Evolutionary conservation across 2,113 vertebrate genomes (phyloP), one percentile per base, ranked within the genome.

Genomic region (Nycticorax nycticorax): DNA sequence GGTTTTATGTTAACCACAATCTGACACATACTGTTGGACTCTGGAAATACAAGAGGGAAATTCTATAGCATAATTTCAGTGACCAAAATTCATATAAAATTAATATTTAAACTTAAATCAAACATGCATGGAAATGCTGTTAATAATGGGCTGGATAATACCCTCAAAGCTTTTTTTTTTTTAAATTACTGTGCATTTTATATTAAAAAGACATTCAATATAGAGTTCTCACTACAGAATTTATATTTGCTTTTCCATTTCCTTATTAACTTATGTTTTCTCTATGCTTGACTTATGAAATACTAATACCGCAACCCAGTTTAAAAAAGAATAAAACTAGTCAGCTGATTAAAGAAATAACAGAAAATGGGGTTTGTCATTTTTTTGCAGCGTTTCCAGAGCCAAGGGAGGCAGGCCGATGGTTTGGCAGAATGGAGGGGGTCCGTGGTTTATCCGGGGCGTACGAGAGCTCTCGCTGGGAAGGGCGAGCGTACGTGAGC

Each of bases 31-130:
- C 41, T 92, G 91, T 75, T 81, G 94, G 89, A 92, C 93, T 89
- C 76, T 67, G 57, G 63, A 82, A 94, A 93, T 87, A 75, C 48
- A 95, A 37, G 68, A 69, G 79, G 67, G 60, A 92, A 53, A 74
- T 74, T 67, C 93, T 94, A 41, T 50, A 35, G 55, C 28, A 77
- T 18, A 6, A 78, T 69, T 88, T 73, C 94, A 75, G 69, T 41
- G 94, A 74, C 81, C 69, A 92, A 81, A 93, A 97, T 93, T 90
- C 77, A 76, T 35, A 87, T 76, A 66, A 93, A 97, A 98, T 91
- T 82, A 60, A 23, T 68, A 57, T 67, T 91, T 85, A 39, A 89
- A 62, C 64, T 92, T 77, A n/a, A 68, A 87, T 39, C 68, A 45
- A 72, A 83, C 24, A 14, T 0, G 88, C 81, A 60, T 17, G 55